phyloP scores from a whole-genome alignment of 2,888 invertebrate genomes.

The Palloptera scutellata region DNA sequence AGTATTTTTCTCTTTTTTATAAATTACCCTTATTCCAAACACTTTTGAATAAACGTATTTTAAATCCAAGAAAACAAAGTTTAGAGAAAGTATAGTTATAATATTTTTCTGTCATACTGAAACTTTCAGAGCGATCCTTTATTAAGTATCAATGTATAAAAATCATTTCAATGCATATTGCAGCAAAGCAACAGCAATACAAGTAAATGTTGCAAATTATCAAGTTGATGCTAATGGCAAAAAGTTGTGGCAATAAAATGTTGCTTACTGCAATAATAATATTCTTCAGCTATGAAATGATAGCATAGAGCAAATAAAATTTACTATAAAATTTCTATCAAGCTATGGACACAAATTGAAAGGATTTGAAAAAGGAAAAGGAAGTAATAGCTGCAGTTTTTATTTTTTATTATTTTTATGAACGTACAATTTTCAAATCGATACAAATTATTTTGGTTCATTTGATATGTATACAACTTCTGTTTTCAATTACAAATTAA shows the following conservation, averaged over 20 bases:
- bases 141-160: slow-evolving; percentile 18
- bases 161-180: slow-evolving; percentile 22
- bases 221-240: too few relatives aligned
- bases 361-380: background rate
- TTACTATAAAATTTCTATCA: background rate
- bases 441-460: slow-evolving; percentile 32
- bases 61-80: too few relatives aligned
- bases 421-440: slow-evolving; percentile 1
- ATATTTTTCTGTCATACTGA: too few relatives aligned
- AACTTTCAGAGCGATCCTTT: too few relatives aligned
- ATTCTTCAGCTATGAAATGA: background rate
- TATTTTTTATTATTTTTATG: background rate
- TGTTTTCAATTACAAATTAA: too few relatives aligned
- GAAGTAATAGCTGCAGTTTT: background rate
- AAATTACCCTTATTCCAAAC: too few relatives aligned
- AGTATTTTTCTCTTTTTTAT: too few relatives aligned
- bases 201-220: slow-evolving; percentile 21
- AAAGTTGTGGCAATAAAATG: too few relatives aligned
- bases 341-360: background rate
- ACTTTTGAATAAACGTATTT: too few relatives aligned
- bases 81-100: too few relatives aligned
- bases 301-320: background rate
- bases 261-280: too few relatives aligned
- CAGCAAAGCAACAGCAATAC: background rate
- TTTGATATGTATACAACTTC: background rate